Base-by-base conservation (phyloP, 2,797 vertebrate species). In the Triplophysa yarkandensis region DNA sequence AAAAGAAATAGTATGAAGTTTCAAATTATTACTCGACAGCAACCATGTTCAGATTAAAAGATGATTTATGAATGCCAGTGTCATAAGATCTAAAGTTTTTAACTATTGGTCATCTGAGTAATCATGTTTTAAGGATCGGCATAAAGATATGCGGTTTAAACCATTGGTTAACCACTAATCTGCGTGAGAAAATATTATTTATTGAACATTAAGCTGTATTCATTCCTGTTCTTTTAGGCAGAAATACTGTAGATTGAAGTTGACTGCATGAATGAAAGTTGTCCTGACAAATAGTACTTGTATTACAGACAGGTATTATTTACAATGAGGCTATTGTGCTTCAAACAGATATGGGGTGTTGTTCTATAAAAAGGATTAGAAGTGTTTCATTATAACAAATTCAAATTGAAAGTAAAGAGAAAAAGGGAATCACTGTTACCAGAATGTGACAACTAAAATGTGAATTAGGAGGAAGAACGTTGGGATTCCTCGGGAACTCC, bases 401-500 rank as follows among this genome's bases (percentile, higher is more conserved):
- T 16, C 5, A 58, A 19, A 34, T 2, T 25, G n/a, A 64, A 44
- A 54, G 23, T 30, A 13, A 7, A 23, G 14, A 19, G 14, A 27
- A 67, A 63, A 46, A 46, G 50, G 27, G 41, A 60, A 48, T 28
- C 27, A 28, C 32, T 19, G 41, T 75, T 68, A 52, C 41, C 48
- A 50, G 54, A 75, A 68, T 52, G 64, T 14, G 1, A 58, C 28
- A 55, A 14, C 9, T 66, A 58, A 43, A 71, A 4, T 30, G 14
- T 17, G 7, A 14, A 6, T 28, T 50, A 23, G 9, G 23, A 61
- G 43, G 65, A 75, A 75, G 41, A 46, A 65, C 5, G 19, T 27
- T 32, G 50, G 25, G 27, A 58, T 36, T 60, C 19, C 46, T 39
- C 17, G 64, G 73, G 65, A 74, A 74, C 41, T 60, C 63, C 63